These are phyloP conservation scores for Chiloscyllium plagiosum DNA, from an alignment of 2,113 vertebrate species.

Conservation along the genomic window DNA sequence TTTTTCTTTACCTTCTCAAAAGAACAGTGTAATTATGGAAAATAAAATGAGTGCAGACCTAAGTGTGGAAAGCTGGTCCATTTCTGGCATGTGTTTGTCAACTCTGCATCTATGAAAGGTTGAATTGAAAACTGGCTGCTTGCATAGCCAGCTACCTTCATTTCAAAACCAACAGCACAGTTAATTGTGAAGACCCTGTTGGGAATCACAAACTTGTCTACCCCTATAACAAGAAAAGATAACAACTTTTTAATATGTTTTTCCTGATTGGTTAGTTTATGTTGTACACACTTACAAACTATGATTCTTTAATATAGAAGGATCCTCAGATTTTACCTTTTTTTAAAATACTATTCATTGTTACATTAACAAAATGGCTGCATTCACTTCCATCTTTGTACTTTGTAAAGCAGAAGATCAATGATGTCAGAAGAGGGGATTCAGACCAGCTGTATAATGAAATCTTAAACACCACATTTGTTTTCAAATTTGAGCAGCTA, in stretches of 20 bases:
- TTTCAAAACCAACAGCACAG: neutral
- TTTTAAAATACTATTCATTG: neutral
- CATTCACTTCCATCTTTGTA: neutral
- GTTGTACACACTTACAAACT: neutral
- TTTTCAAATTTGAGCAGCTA: constrained; percentile 23
- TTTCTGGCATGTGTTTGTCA: neutral
- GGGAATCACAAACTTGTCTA: neutral
- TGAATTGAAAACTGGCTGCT: neutral
- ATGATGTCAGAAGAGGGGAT: constrained; percentile 1
- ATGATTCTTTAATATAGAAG: neutral
- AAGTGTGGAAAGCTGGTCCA: neutral
- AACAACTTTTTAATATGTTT: neutral
- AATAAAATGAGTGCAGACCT: neutral
- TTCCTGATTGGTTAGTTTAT: neutral
- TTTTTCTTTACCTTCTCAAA: neutral
- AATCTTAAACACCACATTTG: constrained; percentile 17
- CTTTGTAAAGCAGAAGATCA: neutral
- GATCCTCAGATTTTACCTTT: neutral
- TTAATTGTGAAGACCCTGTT: neutral
- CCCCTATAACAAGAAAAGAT: neutral
- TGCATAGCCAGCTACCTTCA: neutral
- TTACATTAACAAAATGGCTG: neutral
- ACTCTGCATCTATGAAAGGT: neutral
- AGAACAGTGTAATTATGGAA: neutral
- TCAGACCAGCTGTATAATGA: neutral